Evolutionary conservation across 2,113 vertebrate species (phyloP).

Genomic region (Ellobius talpinus): DNA sequence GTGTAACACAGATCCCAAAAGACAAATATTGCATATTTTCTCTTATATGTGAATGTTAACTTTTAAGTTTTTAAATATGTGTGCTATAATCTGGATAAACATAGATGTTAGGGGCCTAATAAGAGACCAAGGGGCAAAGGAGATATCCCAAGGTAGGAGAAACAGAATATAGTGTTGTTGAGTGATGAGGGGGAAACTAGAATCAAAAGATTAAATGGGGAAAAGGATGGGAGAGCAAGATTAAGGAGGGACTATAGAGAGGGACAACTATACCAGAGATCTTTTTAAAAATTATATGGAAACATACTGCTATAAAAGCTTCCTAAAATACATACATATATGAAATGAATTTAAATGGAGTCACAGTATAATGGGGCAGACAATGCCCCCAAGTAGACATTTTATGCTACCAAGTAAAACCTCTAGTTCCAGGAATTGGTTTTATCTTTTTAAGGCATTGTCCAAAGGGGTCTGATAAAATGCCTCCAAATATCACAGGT

Average conservation of each 20-base stretch:
- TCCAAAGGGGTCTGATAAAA: neutral
- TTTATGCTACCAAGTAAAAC: neutral
- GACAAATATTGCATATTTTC: neutral
- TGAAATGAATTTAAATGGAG: neutral
- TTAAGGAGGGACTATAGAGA: neutral
- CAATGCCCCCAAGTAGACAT: neutral
- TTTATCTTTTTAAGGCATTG: neutral
- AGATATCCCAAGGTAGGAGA: neutral
- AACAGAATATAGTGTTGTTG: neutral
- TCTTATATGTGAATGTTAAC: neutral
- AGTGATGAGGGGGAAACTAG: neutral
- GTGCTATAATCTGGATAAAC: neutral
- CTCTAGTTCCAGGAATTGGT: neutral
- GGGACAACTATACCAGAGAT: neutral
- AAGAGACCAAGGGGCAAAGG: neutral
- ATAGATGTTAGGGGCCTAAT: neutral
- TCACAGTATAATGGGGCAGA: too few species aligned
- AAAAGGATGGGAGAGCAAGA: neutral
- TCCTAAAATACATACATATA: neutral
- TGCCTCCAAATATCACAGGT: neutral
- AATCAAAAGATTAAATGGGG: neutral
- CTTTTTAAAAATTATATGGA: neutral
- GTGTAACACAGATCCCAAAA: neutral
- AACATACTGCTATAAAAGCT: neutral
- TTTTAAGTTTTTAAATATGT: neutral